These are phyloP conservation scores for Scaptodrosophila latifasciaeformis DNA, from an alignment of 2,888 invertebrate species.

Conservation along the genomic window DNA sequence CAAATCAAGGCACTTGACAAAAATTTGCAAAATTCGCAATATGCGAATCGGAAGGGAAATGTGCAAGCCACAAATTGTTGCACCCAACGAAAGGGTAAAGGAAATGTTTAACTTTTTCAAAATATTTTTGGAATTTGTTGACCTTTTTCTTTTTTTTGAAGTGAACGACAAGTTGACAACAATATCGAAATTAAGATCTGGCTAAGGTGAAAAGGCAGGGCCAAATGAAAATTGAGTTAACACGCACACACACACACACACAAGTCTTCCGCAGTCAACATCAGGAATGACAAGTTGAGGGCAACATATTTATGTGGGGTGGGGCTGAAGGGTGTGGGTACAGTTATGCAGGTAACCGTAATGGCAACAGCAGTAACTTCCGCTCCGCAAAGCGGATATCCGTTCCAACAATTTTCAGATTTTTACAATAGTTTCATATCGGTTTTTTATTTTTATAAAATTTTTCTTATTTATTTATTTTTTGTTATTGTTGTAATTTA, in stretches of 20 bases:
- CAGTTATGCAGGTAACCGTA: background rate
- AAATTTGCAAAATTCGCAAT: slow-evolving; percentile 21
- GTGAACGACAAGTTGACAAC: slow-evolving; percentile 65
- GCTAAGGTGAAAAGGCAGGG: slow-evolving; percentile 22
- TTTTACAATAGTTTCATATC: background rate
- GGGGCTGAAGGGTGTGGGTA: background rate
- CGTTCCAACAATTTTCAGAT: slow-evolving; percentile 43
- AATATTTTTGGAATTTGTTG: too few relatives aligned
- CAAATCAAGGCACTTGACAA: slow-evolving; percentile 33
- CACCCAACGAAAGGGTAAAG: background rate
- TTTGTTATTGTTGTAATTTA: slow-evolving; percentile 54
- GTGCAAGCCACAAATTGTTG: slow-evolving; percentile 5
- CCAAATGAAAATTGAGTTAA: slow-evolving; percentile 15
- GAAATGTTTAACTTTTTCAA: too few relatives aligned
- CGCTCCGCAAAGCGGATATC: slow-evolving; percentile 54
- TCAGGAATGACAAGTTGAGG: background rate
- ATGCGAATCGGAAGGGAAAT: slow-evolving; percentile 13
- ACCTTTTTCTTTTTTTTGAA: slow-evolving; percentile 68
- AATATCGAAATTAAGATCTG: slow-evolving; percentile 69
- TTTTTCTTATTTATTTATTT: slow-evolving; percentile 6
- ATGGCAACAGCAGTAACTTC: slow-evolving; percentile 30
- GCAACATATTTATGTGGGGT: background rate
- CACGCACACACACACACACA: slow-evolving; percentile 1
- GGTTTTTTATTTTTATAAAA: slow-evolving; percentile 1
- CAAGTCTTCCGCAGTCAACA: background rate